Conservation (phyloP, 1,140 invertebrate species). For the Caligus rogercresseyi region DNA sequence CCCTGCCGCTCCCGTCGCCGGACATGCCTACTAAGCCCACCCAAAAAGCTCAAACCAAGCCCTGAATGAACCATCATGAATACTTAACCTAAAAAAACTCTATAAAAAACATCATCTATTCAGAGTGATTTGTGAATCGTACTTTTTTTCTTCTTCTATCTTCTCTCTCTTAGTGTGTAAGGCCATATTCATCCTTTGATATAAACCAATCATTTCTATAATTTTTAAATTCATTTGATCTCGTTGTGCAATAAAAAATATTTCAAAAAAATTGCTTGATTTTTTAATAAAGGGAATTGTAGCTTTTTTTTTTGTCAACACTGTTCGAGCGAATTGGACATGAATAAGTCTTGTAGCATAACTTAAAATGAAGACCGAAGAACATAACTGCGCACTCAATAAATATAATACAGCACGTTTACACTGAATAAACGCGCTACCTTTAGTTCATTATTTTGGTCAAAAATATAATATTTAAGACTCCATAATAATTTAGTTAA, state of each 20-base stretch:
- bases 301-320: too few relatives aligned
- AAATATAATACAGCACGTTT: too few relatives aligned
- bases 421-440: too few relatives aligned
- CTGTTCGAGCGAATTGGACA: too few relatives aligned
- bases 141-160: too few relatives aligned
- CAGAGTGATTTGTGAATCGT: slow-evolving; percentile 10
- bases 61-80: not conserved
- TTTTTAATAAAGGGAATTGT: too few relatives aligned
- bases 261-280: slow-evolving; percentile 1
- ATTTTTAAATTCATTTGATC: not conserved
- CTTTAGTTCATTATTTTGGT: too few relatives aligned
- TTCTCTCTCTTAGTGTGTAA: not conserved
- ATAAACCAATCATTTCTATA: not conserved
- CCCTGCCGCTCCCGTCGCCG: not conserved
- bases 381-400: too few relatives aligned
- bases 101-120: slow-evolving; percentile 7
- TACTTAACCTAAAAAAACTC: not conserved
- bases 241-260: not conserved
- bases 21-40: not conserved
- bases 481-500: too few relatives aligned
- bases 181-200: not conserved
- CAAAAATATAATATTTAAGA: too few relatives aligned
- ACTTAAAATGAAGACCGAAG: too few relatives aligned
- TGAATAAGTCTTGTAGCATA: too few relatives aligned
- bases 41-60: not conserved